A percentile compares a stretch with the other conserved stretches of the same genome.
Evolutionary conservation across 2,888 invertebrate genomes (phyloP).

Genomic region (Drosophila acutilabella): DNA sequence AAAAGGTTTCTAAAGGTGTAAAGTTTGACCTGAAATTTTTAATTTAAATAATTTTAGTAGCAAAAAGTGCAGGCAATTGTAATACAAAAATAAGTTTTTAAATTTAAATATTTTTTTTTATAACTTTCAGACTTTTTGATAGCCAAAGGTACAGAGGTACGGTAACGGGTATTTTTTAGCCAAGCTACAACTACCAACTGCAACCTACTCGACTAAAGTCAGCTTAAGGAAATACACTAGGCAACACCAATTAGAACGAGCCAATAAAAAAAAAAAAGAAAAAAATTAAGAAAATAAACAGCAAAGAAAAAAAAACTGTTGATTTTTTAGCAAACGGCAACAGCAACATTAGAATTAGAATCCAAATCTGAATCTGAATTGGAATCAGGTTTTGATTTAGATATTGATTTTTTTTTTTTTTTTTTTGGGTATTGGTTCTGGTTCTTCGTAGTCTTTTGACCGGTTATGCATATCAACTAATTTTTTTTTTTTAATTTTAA

Average conservation of each 20-base stretch:
- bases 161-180: slow-evolving; percentile 19
- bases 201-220: slow-evolving; percentile 20
- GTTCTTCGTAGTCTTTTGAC: slow-evolving; percentile 62
- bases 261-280: slow-evolving; percentile 7
- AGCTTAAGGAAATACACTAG: slow-evolving; percentile 63
- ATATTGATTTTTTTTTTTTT: slow-evolving; percentile 23
- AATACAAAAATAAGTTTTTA: too few species aligned
- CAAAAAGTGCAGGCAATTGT: too few species aligned
- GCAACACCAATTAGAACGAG: slow-evolving; percentile 43
- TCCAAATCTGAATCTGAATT: slow-evolving; percentile 33
- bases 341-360: slow-evolving; percentile 25
- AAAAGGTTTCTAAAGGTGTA: too few species aligned
- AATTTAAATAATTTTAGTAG: too few species aligned
- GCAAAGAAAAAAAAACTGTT: slow-evolving; percentile 16
- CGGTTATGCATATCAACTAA: slow-evolving; percentile 71
- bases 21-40: too few species aligned
- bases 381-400: slow-evolving; percentile 46
- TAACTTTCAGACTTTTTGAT: too few species aligned
- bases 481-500: background rate
- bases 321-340: slow-evolving; percentile 34
- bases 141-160: too few species aligned
- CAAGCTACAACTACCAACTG: background rate
- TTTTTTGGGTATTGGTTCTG: slow-evolving; percentile 52
- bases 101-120: too few species aligned
- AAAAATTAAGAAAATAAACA: background rate